These are phyloP conservation scores for Morone chrysops DNA, from an alignment of 2,113 vertebrate species.

Conservation along the genomic window DNA sequence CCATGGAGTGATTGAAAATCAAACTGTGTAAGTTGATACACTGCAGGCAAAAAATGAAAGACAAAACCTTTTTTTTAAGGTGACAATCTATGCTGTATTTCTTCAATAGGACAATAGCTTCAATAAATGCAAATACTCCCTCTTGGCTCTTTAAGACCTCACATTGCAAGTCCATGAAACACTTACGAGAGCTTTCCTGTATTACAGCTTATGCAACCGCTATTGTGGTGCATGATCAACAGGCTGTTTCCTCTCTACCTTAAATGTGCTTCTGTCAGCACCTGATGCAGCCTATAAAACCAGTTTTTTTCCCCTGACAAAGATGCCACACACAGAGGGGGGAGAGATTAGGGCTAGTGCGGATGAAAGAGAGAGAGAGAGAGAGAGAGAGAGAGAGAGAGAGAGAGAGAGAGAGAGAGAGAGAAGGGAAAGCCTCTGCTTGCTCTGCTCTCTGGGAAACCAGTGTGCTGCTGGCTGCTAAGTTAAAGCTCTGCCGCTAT, in stretches of 20 bases:
- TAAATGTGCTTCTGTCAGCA: conserved; percentile 72
- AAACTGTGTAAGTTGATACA: not conserved
- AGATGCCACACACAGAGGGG: conserved; percentile 49
- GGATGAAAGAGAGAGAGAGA: conserved; percentile 1
- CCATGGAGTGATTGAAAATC: conserved; percentile 7
- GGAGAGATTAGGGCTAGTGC: conserved; percentile 35
- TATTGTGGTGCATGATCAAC: conserved; percentile 69
- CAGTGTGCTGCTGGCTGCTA: conserved; percentile 56
- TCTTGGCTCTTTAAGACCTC: conserved; percentile 42
- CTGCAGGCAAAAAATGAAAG: not conserved
- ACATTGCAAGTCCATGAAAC: conserved; percentile 62
- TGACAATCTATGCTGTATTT: conserved; percentile 3
- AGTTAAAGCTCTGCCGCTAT: conserved; percentile 60
- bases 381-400: conserved; percentile 7
- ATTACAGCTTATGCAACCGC: conserved; percentile 69
- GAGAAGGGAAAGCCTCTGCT: conserved; percentile 61
- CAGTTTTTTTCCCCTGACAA: conserved; percentile 26
- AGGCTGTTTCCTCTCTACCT: conserved; percentile 58
- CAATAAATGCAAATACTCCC: conserved; percentile 34
- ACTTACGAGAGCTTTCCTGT: conserved; percentile 65
- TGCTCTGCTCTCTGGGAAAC: conserved; percentile 60
- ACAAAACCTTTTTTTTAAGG: not conserved
- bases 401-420: conserved; percentile 7
- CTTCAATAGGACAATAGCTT: not conserved
- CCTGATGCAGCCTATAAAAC: conserved; percentile 58